Conservation (phyloP, 2,888 invertebrate genomes). For the Caradrina clavipalpis region DNA sequence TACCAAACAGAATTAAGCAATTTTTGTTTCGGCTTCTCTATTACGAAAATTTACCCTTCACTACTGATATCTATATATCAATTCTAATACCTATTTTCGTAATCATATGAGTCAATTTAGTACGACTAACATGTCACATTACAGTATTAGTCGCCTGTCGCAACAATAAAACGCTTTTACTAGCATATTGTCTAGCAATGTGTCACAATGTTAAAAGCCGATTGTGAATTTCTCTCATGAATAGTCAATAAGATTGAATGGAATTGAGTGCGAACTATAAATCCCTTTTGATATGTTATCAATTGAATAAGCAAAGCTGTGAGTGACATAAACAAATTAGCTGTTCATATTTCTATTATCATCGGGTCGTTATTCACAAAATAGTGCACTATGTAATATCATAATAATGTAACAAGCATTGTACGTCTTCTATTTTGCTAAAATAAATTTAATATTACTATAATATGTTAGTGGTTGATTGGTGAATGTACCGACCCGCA, state of each 20-base stretch:
- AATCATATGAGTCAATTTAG: conserved; percentile 12
- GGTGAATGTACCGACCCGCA: too few species aligned
- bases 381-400: too few species aligned
- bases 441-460: too few species aligned
- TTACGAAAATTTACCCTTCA: too few species aligned
- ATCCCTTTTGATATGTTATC: conserved; percentile 24
- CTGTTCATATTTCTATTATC: not conserved
- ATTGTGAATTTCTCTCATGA: conserved; percentile 63
- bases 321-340: conserved; percentile 13
- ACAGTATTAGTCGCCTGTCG: conserved; percentile 42
- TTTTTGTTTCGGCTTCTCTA: too few species aligned
- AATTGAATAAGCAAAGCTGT: conserved; percentile 8
- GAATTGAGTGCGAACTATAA: conserved; percentile 41
- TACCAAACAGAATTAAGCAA: not conserved
- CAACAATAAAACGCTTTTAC: conserved; percentile 55
- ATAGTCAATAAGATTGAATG: conserved; percentile 56
- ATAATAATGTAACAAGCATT: too few species aligned
- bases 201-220: conserved; percentile 49
- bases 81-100: conserved; percentile 8
- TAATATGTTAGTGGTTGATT: not conserved
- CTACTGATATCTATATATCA: conserved; percentile 1
- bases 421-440: too few species aligned
- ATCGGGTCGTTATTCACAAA: too few species aligned
- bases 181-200: conserved; percentile 55
- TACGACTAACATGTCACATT: conserved; percentile 33